These are phyloP conservation scores for Sebastes steindachneri DNA, from an alignment of 2,797 vertebrate species.

Conservation along the genomic window DNA sequence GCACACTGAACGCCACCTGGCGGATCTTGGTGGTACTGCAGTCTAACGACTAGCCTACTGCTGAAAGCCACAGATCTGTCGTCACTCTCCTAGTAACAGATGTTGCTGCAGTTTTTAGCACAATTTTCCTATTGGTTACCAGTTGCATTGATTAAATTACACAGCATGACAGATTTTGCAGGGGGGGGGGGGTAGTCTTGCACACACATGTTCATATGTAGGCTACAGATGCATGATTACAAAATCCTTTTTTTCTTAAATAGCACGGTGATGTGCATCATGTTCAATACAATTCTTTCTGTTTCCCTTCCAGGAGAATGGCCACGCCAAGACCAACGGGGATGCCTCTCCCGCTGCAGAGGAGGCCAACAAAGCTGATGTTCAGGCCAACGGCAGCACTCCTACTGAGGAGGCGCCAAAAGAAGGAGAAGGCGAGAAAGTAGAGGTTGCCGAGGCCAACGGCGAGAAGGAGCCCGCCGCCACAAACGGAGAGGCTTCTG, in stretches of 20 bases:
- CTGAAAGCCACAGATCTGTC: slow-evolving; percentile 70
- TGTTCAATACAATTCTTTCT: background rate
- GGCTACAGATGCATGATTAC: background rate
- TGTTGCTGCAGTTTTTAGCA: slow-evolving; percentile 72
- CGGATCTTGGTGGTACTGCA: slow-evolving; percentile 32
- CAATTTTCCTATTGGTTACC: slow-evolving; percentile 66
- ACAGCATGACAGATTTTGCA: background rate
- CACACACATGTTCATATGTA: background rate
- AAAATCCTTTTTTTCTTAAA: background rate
- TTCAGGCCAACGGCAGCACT: slow-evolving; percentile 83
- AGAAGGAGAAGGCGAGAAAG: slow-evolving; percentile 78
- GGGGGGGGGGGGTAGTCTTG: background rate
- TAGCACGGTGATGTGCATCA: background rate
- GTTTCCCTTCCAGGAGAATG: slow-evolving; percentile 87
- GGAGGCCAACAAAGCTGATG: slow-evolving; percentile 89
- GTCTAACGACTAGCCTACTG: slow-evolving; percentile 61
- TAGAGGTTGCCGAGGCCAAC: slow-evolving; percentile 79
- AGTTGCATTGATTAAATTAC: slow-evolving; percentile 10
- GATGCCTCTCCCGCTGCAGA: slow-evolving; percentile 92
- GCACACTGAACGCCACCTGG: slow-evolving; percentile 43
- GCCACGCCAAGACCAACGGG: slow-evolving; percentile 94
- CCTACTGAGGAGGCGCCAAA: slow-evolving; percentile 80
- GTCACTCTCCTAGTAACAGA: slow-evolving; percentile 83
- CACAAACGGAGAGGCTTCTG: slow-evolving; percentile 87
- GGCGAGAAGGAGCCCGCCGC: slow-evolving; percentile 83